A percentile compares a stretch with the other conserved stretches of the same genome.
phyloP scores from a whole-genome alignment of 2,797 vertebrate genomes.

The Lacerta agilis region DNA sequence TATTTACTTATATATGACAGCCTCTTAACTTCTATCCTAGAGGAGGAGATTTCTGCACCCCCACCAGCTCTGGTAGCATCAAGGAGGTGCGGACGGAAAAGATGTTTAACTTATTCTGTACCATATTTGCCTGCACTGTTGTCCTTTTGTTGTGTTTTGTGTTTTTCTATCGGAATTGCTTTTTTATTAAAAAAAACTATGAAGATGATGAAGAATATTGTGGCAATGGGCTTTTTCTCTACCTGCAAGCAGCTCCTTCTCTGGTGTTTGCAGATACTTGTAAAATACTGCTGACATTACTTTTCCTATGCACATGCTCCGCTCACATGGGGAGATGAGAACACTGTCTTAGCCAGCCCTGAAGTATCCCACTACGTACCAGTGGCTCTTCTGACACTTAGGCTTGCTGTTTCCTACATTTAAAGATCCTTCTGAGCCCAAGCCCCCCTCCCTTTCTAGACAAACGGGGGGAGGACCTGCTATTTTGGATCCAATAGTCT shows the following conservation, averaged over 20 bases:
- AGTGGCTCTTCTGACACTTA: not conserved
- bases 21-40: not conserved
- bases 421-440: not conserved
- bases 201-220: not conserved
- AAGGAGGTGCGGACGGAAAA: not conserved
- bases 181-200: not conserved
- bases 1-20: slow-evolving; percentile 18
- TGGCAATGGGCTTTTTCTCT: not conserved
- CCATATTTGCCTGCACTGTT: slow-evolving; percentile 14
- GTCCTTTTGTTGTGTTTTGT: not conserved
- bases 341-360: not conserved
- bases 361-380: not conserved
- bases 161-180: slow-evolving; percentile 5
- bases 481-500: not conserved
- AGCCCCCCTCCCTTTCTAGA: no score
- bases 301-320: not conserved
- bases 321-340: no score
- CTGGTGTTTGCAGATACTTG: not conserved
- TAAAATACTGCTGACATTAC: not conserved
- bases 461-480: no score
- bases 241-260: not conserved
- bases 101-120: slow-evolving; percentile 30
- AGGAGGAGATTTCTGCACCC: not conserved
- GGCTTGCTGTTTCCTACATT: not conserved
- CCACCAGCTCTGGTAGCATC: not conserved